Percentiles rank a stretch among this genome's conserved stretches.
These are phyloP conservation scores for Eledone cirrhosa DNA, from an alignment of 2,888 invertebrate genomes.

Conservation along the genomic window DNA sequence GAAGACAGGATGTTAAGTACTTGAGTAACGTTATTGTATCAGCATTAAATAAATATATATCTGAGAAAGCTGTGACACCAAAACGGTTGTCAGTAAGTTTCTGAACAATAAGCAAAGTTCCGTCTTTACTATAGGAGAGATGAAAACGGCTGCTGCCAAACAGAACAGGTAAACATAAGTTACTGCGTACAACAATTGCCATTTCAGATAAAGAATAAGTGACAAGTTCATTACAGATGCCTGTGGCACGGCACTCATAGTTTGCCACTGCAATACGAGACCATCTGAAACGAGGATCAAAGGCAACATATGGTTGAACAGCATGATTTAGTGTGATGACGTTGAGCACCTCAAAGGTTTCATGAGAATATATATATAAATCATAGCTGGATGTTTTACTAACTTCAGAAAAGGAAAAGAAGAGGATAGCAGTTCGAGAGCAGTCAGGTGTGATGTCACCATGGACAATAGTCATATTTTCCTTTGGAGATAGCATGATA, in stretches of 20 bases:
- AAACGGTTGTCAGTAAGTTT: constrained; percentile 41
- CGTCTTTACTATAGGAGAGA: constrained; percentile 39
- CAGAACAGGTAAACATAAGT: constrained; percentile 35
- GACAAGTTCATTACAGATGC: constrained; percentile 37
- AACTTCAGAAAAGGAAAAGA: constrained; percentile 32
- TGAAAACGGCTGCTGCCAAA: constrained; percentile 40
- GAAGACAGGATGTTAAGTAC: constrained; percentile 38
- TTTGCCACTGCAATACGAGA: constrained; percentile 39
- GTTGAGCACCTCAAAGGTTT: constrained; percentile 34
- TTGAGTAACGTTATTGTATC: constrained; percentile 37
- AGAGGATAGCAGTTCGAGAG: constrained; percentile 36
- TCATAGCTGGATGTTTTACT: constrained; percentile 37
- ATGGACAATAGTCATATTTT: constrained; percentile 41
- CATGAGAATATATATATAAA: constrained; percentile 37
- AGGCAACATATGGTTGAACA: constrained; percentile 42
- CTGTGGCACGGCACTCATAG: constrained; percentile 33
- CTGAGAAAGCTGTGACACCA: constrained; percentile 38
- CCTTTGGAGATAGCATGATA: constrained; percentile 33
- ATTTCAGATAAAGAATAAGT: constrained; percentile 33
- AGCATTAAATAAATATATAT: constrained; percentile 41
- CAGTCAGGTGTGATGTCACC: constrained; percentile 40
- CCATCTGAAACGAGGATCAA: constrained; percentile 39
- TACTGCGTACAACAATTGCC: constrained; percentile 35
- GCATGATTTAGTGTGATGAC: constrained; percentile 36
- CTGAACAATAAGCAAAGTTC: constrained; percentile 38